phyloP scores from a whole-genome alignment of 2,797 vertebrate genomes.

The Pachyuromys duprasi region DNA sequence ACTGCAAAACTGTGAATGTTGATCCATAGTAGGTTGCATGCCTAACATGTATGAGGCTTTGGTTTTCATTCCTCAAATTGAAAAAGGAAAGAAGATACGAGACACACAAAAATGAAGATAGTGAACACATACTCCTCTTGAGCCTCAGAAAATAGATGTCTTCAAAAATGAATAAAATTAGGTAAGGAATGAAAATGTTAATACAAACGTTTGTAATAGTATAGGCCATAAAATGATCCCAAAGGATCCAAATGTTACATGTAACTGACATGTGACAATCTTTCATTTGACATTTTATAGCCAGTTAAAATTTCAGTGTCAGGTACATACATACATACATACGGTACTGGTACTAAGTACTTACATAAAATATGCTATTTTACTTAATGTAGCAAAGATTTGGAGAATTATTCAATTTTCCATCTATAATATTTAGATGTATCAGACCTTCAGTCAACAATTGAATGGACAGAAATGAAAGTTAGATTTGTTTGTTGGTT shows the following conservation, averaged over 20 bases:
- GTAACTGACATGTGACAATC: not conserved
- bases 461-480: not conserved
- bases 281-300: not conserved
- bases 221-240: not conserved
- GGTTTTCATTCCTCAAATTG: not conserved
- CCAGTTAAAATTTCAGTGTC: not conserved
- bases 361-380: not conserved
- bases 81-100: not conserved
- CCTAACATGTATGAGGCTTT: too few species aligned
- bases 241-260: not conserved
- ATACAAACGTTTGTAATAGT: not conserved
- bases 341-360: not conserved
- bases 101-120: not conserved
- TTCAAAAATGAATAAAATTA: constrained; percentile 21
- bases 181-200: not conserved
- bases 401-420: not conserved
- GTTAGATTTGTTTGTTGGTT: not conserved
- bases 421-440: not conserved
- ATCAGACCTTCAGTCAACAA: not conserved
- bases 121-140: not conserved
- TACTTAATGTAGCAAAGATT: not conserved
- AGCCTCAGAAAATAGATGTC: not conserved
- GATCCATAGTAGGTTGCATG: not conserved
- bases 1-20: not conserved
- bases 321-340: not conserved